phyloP scores from a whole-genome alignment of 1,140 invertebrate genomes.

The Drosophila biarmipes region DNA sequence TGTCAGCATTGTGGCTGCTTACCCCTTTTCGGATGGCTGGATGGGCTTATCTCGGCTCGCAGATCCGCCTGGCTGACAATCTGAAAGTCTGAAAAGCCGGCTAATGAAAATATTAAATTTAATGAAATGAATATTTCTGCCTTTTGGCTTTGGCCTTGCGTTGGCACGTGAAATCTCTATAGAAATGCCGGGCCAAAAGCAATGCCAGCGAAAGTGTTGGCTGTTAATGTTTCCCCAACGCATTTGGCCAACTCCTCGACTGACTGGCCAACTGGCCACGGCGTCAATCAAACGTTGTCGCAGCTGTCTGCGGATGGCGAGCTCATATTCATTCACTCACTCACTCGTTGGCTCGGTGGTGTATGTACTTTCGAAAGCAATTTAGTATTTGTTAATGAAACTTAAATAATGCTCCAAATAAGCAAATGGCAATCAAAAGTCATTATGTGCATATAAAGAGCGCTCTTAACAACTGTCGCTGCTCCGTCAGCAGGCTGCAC shows the following conservation, averaged over 20 bases:
- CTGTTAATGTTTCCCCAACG: conserved; percentile 69
- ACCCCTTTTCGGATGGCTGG: conserved; percentile 31
- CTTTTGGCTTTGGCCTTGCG: conserved; percentile 8
- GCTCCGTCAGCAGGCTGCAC: conserved; percentile 13
- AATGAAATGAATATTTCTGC: conserved; percentile 78
- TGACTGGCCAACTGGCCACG: conserved; percentile 34
- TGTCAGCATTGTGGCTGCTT: conserved; percentile 43
- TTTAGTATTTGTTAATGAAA: conserved; percentile 82
- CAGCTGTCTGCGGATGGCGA: conserved; percentile 39
- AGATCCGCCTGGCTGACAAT: conserved; percentile 50
- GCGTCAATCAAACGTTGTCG: conserved; percentile 73
- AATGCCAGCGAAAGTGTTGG: conserved; percentile 76
- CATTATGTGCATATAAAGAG: conserved; percentile 72
- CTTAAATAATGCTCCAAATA: conserved; percentile 79
- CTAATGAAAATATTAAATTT: conserved; percentile 81
- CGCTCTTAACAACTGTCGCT: conserved; percentile 58
- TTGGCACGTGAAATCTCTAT: conserved; percentile 40
- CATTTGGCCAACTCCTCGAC: conserved; percentile 58
- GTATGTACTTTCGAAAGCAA: conserved; percentile 72
- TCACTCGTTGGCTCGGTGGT: conserved; percentile 4
- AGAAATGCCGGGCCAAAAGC: conserved; percentile 51
- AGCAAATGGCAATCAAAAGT: conserved; percentile 74
- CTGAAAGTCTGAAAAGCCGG: conserved; percentile 69
- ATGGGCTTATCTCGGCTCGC: conserved; percentile 50
- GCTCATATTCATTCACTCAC: conserved; percentile 33